phyloP scores from a whole-genome alignment of 2,888 invertebrate genomes.

The Dorcus parallelipipedus region DNA sequence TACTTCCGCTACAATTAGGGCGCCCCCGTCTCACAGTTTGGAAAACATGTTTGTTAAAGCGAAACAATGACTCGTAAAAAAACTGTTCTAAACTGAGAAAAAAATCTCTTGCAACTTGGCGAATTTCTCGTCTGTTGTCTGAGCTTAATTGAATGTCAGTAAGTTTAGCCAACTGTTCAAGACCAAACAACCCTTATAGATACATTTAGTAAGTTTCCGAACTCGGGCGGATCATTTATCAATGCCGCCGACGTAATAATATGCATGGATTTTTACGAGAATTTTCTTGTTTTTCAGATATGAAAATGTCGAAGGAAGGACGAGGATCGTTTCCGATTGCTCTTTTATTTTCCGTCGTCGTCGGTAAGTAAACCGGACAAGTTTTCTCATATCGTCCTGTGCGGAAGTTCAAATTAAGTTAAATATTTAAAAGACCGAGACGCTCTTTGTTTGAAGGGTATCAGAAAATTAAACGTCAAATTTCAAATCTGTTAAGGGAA shows the following conservation, averaged over 20 bases:
- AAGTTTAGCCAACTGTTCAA: slow-evolving; percentile 5
- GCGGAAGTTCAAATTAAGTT: too few relatives aligned
- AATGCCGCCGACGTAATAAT: not conserved
- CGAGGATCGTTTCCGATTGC: not conserved
- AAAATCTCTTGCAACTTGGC: not conserved
- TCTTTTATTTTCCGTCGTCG: not conserved
- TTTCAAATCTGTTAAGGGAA: too few relatives aligned
- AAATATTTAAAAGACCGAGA: too few relatives aligned
- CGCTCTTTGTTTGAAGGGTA: too few relatives aligned
- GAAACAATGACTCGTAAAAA: too few relatives aligned
- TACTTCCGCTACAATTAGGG: too few relatives aligned
- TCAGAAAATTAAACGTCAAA: too few relatives aligned
- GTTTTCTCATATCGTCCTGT: too few relatives aligned
- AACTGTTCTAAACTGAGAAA: too few relatives aligned
- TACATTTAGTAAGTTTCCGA: not conserved
- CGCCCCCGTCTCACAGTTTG: too few relatives aligned
- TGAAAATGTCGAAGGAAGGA: not conserved
- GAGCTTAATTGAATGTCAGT: slow-evolving; percentile 14
- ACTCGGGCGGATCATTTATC: not conserved
- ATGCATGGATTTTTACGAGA: not conserved
- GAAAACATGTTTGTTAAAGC: too few relatives aligned
- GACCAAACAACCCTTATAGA: not conserved
- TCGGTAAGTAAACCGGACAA: not conserved
- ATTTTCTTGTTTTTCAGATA: not conserved
- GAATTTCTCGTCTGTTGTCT: slow-evolving; percentile 7